Evolutionary conservation across 35 echinoderm and acorn worm species (phyloP).

Genomic region (Patiria miniata): DNA sequence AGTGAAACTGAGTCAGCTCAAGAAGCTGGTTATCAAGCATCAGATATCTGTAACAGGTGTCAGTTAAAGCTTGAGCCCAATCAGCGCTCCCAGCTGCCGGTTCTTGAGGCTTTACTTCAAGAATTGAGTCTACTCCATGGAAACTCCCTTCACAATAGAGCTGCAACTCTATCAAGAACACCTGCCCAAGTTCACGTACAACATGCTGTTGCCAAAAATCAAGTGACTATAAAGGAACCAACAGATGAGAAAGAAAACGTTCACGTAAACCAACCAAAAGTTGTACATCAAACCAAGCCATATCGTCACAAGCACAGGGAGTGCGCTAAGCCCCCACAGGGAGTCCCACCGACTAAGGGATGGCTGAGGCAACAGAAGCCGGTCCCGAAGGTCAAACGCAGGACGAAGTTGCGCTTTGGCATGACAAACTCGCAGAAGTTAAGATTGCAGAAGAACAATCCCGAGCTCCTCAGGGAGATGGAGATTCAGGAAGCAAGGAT

Average conservation of each 20-base stretch:
- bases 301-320: conserved; percentile 61
- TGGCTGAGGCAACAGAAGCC: conserved; percentile 76
- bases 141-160: background rate
- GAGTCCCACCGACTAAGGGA: conserved; percentile 64
- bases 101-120: conserved; percentile 66
- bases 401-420: conserved; percentile 70
- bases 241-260: conserved; percentile 14
- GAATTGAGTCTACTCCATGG: conserved; percentile 76
- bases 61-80: background rate
- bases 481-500: conserved; percentile 50
- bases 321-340: conserved; percentile 53
- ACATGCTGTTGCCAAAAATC: background rate
- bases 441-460: conserved; percentile 77
- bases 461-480: conserved; percentile 53
- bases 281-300: background rate
- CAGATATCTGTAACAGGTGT: background rate
- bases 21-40: background rate
- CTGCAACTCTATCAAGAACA: background rate
- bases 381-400: conserved; percentile 16
- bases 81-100: conserved; percentile 51
- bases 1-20: background rate
- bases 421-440: conserved; percentile 87
- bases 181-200: conserved; percentile 14
- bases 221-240: background rate
- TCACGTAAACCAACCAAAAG: background rate